Evolutionary conservation across 1,140 invertebrate genomes (phyloP).

Genomic region (Ceratoteleas bidentatus): DNA sequence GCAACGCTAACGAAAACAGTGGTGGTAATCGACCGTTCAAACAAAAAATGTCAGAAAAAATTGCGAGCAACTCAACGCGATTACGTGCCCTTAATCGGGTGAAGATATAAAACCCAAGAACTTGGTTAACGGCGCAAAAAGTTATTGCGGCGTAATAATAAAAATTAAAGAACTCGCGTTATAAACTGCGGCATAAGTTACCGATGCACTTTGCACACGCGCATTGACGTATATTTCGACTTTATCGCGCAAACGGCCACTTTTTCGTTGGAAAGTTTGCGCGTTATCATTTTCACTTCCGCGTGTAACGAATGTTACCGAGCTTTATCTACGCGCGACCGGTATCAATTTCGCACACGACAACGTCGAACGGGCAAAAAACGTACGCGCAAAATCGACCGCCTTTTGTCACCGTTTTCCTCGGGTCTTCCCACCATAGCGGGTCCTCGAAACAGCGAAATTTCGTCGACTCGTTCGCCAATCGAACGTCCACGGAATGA

Average conservation of each 20-base stretch:
- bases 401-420: too few relatives aligned
- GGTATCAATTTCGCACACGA: slow-evolving; percentile 58
- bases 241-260: slow-evolving; percentile 53
- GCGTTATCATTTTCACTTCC: slow-evolving; percentile 55
- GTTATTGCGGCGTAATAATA: slow-evolving; percentile 50
- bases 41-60: too few relatives aligned
- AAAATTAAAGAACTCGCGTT: slow-evolving; percentile 52
- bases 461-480: too few relatives aligned
- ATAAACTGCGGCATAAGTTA: slow-evolving; percentile 51
- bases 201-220: slow-evolving; percentile 47
- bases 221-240: slow-evolving; percentile 51
- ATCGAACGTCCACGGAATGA: too few relatives aligned
- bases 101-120: slow-evolving; percentile 39
- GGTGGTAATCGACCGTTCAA: too few relatives aligned
- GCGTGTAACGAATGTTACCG: slow-evolving; percentile 54
- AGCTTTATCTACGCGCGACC: slow-evolving; percentile 50
- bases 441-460: too few relatives aligned
- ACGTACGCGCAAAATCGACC: too few relatives aligned
- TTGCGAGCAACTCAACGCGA: slow-evolving; percentile 28
- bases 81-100: slow-evolving; percentile 22
- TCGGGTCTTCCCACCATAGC: too few relatives aligned
- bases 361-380: slow-evolving; percentile 8
- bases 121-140: slow-evolving; percentile 39
- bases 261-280: slow-evolving; percentile 50
- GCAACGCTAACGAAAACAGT: too few relatives aligned